A percentile compares a stretch with the other conserved stretches of the same genome.
Evolutionary conservation across 2,113 vertebrate species (phyloP).

Genomic region (Myocastor coypus): DNA sequence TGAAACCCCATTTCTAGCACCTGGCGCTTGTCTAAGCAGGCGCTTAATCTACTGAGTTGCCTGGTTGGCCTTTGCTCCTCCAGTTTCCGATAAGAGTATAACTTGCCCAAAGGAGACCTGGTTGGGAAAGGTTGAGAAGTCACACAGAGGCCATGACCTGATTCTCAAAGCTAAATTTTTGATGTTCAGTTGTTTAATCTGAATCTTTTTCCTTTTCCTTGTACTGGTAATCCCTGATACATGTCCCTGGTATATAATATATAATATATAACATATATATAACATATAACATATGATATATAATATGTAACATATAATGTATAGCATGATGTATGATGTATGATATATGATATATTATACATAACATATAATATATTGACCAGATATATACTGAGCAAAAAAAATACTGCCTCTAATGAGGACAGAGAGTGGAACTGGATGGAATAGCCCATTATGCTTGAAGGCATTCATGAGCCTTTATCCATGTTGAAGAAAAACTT

Average conservation of each 20-base stretch:
- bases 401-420: neutral
- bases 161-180: slow-evolving; percentile 30
- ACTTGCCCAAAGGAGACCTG: neutral
- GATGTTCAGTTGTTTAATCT: neutral
- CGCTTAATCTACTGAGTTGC: no score
- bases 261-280: neutral
- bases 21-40: no score
- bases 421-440: neutral
- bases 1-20: no score
- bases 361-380: neutral
- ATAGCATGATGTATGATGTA: no score
- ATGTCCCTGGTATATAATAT: no score
- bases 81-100: neutral
- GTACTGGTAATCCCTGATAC: neutral
- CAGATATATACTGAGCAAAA: neutral
- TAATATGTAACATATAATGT: neutral
- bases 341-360: no score
- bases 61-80: neutral
- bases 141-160: neutral
- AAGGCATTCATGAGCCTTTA: slow-evolving; percentile 1
- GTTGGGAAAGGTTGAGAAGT: neutral
- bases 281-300: no score
- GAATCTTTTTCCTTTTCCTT: neutral
- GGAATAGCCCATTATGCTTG: neutral
- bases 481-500: neutral